A percentile compares a stretch with the other conserved stretches of the same genome.
These are phyloP conservation scores for Neuroterus valhalla DNA, from an alignment of 1,140 invertebrate genomes.

Conservation along the genomic window DNA sequence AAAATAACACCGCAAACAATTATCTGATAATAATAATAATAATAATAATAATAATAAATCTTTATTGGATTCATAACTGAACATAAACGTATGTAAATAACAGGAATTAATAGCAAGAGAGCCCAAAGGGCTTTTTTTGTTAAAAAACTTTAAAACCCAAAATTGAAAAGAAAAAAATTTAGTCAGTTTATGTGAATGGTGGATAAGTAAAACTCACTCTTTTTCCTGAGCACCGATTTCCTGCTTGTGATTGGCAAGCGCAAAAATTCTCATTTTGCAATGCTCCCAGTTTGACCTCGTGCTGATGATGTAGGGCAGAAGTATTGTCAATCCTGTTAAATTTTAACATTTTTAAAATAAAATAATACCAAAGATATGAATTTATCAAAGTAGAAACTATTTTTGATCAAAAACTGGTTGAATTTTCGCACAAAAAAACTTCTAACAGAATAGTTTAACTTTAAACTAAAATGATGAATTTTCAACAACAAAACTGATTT, in stretches of 20 bases:
- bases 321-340: slow-evolving; percentile 86
- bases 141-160: too few species aligned
- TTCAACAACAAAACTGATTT: too few species aligned
- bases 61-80: too few species aligned
- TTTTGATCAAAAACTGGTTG: not conserved
- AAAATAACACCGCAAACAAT: too few species aligned
- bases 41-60: too few species aligned
- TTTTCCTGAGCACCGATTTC: slow-evolving; percentile 92
- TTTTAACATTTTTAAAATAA: slow-evolving; percentile 13
- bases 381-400: not conserved
- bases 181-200: not conserved
- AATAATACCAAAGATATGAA: not conserved
- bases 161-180: too few species aligned
- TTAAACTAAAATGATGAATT: too few species aligned
- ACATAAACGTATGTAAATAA: too few species aligned
- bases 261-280: slow-evolving; percentile 93
- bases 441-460: too few species aligned
- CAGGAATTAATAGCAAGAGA: too few species aligned
- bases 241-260: slow-evolving; percentile 88
- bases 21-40: too few species aligned
- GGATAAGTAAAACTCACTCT: slow-evolving; percentile 80
- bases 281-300: slow-evolving; percentile 88
- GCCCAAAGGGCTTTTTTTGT: too few species aligned
- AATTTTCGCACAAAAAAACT: slow-evolving; percentile 8
- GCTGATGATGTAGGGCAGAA: slow-evolving; percentile 94